Conservation (phyloP, 2,797 vertebrate genomes). For the Sebastes jordani region DNA sequence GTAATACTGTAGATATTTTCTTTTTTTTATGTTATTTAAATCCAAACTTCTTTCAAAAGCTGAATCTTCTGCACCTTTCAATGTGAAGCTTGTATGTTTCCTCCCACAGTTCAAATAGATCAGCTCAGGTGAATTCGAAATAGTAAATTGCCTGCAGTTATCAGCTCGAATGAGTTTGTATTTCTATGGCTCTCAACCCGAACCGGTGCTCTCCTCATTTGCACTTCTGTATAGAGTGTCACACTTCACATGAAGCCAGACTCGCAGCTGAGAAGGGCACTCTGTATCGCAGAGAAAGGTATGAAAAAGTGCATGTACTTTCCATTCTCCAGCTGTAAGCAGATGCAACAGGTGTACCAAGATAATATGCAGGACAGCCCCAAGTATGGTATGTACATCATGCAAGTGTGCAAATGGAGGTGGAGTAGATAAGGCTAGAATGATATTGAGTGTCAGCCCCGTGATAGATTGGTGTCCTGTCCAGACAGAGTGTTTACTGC, state of each 20-base stretch:
- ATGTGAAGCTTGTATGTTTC: background rate
- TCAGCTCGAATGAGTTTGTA: background rate
- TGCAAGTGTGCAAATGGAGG: background rate
- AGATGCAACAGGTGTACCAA: constrained; percentile 14
- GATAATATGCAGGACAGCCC: background rate
- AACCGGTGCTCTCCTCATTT: constrained; percentile 16
- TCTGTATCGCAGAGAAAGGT: background rate
- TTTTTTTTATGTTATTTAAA: background rate
- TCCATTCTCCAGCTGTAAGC: background rate
- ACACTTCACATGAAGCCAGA: constrained; percentile 1
- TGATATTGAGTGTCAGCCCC: constrained; percentile 3
- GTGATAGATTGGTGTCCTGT: constrained; percentile 19
- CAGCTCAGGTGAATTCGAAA: background rate
- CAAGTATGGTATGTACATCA: background rate
- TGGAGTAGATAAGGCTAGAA: background rate
- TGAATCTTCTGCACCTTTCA: background rate
- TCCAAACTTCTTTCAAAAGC: background rate
- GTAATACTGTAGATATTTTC: background rate
- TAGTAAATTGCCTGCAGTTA: background rate
- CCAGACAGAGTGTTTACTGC: constrained; percentile 24
- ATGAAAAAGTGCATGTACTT: background rate
- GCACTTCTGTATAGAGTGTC: constrained; percentile 5
- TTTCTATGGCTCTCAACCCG: background rate
- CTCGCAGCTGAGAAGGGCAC: background rate
- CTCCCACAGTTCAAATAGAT: constrained; percentile 1